Evolutionary conservation across 1,140 invertebrate genomes (phyloP), one percentile per base, ranked within the genome.

Genomic region (Magallana ariakensis): DNA sequence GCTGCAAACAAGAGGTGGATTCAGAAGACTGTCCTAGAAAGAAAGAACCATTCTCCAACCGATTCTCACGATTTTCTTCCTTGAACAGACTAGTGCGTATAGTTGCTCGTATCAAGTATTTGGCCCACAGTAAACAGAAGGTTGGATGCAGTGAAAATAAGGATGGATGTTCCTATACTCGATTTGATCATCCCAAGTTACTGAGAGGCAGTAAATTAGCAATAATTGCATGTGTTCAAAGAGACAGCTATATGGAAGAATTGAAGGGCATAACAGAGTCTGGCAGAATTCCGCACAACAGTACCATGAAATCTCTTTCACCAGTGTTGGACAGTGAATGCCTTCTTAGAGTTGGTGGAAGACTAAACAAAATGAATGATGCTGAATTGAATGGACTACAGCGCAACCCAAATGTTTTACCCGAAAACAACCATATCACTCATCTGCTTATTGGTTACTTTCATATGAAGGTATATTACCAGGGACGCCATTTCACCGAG

Each of bases 351-450:
- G 85, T 91, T 81, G 90, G 91, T 55, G 90, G 90, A 56, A 58
- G 91, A 19, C 82, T 91, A 0, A 57, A 62, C 15, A 82, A 82
- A 46, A 46, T 46, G 33, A 46, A 46, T 53, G 16, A 58, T 15
- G 53, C 70, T 56, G 26, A 57, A 8, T 0, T 87, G 0, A 13
- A 53, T 11, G 13, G 3, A 16, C 46, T 46, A 15, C 85, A 87
- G 16, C 90, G 89, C 70, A 75, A 89, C 46, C 91, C 90, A 13
- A 82, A 88, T n/a, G 90, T 91, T 13, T 26, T 90, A 13, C 89
- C 89, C 10, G 80, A 82, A n/a, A 70, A 84, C 15, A n/a, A 80
- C 46, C 87, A 91, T 22, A 54, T 91, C 0, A 82, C 86, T 19
- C 56, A 19, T 1, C 57, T 90, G n/a, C 19, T 91, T 56, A 62